phyloP scores from a whole-genome alignment of 2,797 vertebrate species.

The Balearica regulorum region DNA sequence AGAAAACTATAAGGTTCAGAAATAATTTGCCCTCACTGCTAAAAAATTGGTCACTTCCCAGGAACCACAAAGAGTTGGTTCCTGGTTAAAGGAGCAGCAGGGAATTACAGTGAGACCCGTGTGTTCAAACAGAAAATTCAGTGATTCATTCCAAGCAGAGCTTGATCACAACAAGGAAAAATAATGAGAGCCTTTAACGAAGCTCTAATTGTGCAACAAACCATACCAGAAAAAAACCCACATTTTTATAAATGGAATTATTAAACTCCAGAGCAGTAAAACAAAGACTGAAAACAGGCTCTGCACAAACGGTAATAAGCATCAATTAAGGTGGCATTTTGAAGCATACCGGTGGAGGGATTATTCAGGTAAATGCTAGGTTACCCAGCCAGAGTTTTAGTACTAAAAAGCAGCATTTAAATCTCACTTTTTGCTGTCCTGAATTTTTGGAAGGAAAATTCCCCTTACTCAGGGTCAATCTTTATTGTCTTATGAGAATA shows the following conservation, averaged over 20 bases:
- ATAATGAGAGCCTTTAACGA: neutral
- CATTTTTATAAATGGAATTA: neutral
- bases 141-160: neutral
- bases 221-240: neutral
- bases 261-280: neutral
- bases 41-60: neutral
- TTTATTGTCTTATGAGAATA: neutral
- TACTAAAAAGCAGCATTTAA: neutral
- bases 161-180: neutral
- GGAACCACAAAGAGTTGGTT: neutral
- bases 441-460: neutral
- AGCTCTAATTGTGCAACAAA: slow-evolving; percentile 9
- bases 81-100: neutral
- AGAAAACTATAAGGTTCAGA: neutral
- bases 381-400: neutral
- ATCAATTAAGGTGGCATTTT: neutral
- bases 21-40: neutral
- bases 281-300: neutral
- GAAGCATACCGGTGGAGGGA: neutral
- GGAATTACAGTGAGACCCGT: neutral
- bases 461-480: neutral
- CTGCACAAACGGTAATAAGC: neutral
- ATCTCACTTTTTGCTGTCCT: neutral
- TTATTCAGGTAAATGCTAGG: neutral
- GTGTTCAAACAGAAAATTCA: neutral